phyloP scores from a whole-genome alignment of 2,113 vertebrate genomes.

The Nannospalax galili region DNA sequence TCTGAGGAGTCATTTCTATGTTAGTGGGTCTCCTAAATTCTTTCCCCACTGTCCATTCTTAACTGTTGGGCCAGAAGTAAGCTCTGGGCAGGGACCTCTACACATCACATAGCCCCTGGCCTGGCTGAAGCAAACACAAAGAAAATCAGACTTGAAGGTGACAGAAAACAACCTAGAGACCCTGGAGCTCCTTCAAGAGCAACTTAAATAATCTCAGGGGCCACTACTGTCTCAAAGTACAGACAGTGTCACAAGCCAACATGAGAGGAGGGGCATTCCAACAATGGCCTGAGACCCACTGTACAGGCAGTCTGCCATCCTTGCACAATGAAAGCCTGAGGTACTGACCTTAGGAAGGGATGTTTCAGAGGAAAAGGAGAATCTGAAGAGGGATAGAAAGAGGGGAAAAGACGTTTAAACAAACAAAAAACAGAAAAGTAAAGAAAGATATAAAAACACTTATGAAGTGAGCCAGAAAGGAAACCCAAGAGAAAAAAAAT shows the following conservation, averaged over 20 bases:
- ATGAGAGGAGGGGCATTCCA: background rate
- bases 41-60: background rate
- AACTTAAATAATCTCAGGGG: background rate
- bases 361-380: background rate
- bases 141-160: background rate
- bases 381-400: background rate
- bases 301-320: background rate
- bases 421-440: background rate
- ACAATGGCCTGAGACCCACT: background rate
- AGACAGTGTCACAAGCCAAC: slow-evolving; percentile 14
- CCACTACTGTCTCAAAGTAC: background rate
- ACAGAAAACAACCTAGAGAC: slow-evolving; percentile 7
- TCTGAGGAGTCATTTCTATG: background rate
- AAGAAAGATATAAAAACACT: background rate
- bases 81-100: background rate
- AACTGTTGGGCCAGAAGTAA: background rate
- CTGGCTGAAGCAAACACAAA: background rate
- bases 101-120: background rate
- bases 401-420: background rate
- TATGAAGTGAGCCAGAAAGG: background rate
- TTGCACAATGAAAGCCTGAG: background rate
- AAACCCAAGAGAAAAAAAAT: background rate
- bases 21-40: background rate
- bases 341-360: background rate
- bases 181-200: background rate